These are phyloP conservation scores for Triplophysa dalaica DNA, from an alignment of 2,113 vertebrate species.

Conservation along the genomic window DNA sequence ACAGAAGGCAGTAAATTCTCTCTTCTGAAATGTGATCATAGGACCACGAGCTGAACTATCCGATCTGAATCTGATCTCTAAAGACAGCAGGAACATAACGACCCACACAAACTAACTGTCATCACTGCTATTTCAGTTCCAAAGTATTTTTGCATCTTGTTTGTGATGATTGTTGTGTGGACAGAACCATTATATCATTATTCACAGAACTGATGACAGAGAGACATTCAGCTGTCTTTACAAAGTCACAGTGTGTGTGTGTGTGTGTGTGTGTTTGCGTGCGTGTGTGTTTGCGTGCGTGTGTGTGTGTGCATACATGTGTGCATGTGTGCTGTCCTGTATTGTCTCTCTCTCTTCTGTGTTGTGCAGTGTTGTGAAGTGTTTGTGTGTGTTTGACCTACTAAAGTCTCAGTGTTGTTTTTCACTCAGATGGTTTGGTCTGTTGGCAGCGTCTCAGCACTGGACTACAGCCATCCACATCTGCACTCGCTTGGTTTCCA, in stretches of 20 bases:
- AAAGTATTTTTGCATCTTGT: too few species aligned
- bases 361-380: neutral
- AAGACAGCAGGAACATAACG: neutral
- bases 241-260: too few species aligned
- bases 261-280: too few species aligned
- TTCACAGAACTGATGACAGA: too few species aligned
- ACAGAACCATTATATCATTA: too few species aligned
- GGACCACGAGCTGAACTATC: neutral
- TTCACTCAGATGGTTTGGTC: neutral
- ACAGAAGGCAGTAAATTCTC: constrained; percentile 9
- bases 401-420: constrained; percentile 38
- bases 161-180: too few species aligned
- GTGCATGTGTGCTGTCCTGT: too few species aligned
- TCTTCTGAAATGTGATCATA: neutral
- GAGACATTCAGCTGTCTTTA: too few species aligned
- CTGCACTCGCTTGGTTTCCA: neutral
- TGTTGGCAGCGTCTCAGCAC: neutral
- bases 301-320: neutral
- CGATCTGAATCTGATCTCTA: neutral
- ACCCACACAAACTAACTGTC: neutral
- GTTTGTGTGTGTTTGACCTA: constrained; percentile 27
- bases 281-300: neutral
- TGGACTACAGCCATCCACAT: neutral
- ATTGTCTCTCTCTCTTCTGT: neutral
- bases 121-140: too few species aligned